Base-by-base conservation (phyloP, 2,797 vertebrate genomes). In the Siniperca undulata region DNA sequence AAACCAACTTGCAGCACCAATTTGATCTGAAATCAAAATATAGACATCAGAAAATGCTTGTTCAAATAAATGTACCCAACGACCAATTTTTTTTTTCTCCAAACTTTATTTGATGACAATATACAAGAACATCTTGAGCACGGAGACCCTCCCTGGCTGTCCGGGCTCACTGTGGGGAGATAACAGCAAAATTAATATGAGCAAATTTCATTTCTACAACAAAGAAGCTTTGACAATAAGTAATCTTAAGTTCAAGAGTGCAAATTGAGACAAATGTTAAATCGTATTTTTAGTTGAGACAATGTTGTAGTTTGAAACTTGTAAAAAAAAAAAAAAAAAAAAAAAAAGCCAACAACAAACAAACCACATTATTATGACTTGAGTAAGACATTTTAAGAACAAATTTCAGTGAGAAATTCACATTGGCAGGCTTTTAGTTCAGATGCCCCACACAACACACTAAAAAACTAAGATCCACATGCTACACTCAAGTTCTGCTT, bases 51-150 rank as follows among this genome's bases (percentile, higher is more conserved):
- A 48, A 36, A 38, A 56, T 0, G 4, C 22, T 14, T 66, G 5
- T 44, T 64, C 0, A 72, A 76, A 85, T 34, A 2, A 88, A 91
- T 20, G 22, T 6, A 70, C 4, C 3, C 20, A 74, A 38, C 3
- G 3, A 73, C 16, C 62, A 17, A 48, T 62, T 2, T 7, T 44
- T 64, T 74, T 75, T 58, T 80, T 61, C 6, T 74, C 80, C 77
- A 88, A 91, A 91, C 1, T 92, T 95, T 94, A 96, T 96, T 96
- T 89, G 92, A 89, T 92, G 94, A 94, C 93, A 95, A 95, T 94
- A 95, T 94, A 96, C 94, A 96, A 95, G 94, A 95, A 94, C 95
- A 96, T 95, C 90, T 94, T 94, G 95, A 96, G 91, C 90, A 91
- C 71, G 92, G 67, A 85, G 92, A 89, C 86, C 87, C 83, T 88